Conservation (phyloP, 2,888 invertebrate species). For the Diachrysia chrysitis region DNA sequence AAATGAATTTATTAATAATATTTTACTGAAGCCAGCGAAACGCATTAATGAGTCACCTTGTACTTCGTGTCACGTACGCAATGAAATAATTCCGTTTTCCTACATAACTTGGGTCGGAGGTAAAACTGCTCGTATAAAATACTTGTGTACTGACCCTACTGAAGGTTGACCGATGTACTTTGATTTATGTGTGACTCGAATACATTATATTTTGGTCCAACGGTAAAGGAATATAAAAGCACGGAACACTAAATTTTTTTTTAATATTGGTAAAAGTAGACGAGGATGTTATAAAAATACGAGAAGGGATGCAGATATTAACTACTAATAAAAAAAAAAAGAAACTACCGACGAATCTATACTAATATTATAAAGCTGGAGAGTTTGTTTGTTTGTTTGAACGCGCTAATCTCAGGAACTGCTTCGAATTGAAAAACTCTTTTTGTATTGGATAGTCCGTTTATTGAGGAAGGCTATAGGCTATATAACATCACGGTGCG, state of each 20-base stretch:
- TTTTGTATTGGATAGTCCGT: too few relatives aligned
- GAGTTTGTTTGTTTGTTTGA: too few relatives aligned
- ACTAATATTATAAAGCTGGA: too few relatives aligned
- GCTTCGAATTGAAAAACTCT: too few relatives aligned
- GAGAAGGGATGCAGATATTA: neutral
- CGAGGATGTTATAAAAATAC: slow-evolving; percentile 5
- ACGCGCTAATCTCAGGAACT: too few relatives aligned
- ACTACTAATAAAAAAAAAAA: too few relatives aligned
- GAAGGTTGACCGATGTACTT: slow-evolving; percentile 39
- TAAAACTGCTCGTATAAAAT: slow-evolving; percentile 1
- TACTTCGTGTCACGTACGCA: neutral
- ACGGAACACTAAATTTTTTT: slow-evolving; percentile 4
- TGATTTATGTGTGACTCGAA: slow-evolving; percentile 39
- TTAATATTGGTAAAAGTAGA: neutral
- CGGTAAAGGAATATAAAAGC: slow-evolving; percentile 25
- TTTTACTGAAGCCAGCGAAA: neutral
- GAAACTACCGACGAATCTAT: too few relatives aligned
- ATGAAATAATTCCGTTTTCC: slow-evolving; percentile 4
- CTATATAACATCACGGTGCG: too few relatives aligned
- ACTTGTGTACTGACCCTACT: neutral
- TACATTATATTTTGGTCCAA: slow-evolving; percentile 28
- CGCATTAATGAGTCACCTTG: slow-evolving; percentile 3
- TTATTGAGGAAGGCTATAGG: too few relatives aligned
- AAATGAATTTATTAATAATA: slow-evolving; percentile 1
- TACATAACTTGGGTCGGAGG: neutral